These are phyloP conservation scores for Lates japonicus DNA, from an alignment of 2,797 vertebrate genomes.

Conservation along the genomic window DNA sequence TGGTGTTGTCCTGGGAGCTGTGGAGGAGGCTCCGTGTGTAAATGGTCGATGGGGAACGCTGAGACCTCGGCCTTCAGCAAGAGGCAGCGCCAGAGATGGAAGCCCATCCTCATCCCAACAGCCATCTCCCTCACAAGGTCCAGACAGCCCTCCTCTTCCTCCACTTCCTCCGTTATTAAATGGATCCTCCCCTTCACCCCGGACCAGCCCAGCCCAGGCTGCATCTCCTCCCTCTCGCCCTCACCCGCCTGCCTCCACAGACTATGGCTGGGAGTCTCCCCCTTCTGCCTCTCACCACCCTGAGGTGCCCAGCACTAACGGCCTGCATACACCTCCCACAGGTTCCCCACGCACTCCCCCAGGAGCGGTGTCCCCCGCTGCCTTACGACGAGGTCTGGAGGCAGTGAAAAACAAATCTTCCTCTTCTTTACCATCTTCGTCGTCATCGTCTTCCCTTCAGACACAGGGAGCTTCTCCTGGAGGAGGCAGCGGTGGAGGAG, in stretches of 20 bases:
- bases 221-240: slow-evolving; percentile 86
- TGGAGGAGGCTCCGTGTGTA: slow-evolving; percentile 95
- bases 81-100: slow-evolving; percentile 90
- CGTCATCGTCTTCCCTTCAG: slow-evolving; percentile 78
- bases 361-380: slow-evolving; percentile 92
- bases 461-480: slow-evolving; percentile 73
- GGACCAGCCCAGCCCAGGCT: slow-evolving; percentile 92
- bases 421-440: slow-evolving; percentile 76
- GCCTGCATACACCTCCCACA: slow-evolving; percentile 90
- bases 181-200: slow-evolving; percentile 90
- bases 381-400: slow-evolving; percentile 93
- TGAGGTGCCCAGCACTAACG: slow-evolving; percentile 91
- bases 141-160: slow-evolving; percentile 91
- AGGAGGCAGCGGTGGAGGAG: slow-evolving; percentile 57
- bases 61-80: slow-evolving; percentile 90
- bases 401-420: slow-evolving; percentile 92
- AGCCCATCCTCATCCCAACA: slow-evolving; percentile 93
- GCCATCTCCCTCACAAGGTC: slow-evolving; percentile 87
- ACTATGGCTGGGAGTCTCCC: slow-evolving; percentile 92
- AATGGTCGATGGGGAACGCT: slow-evolving; percentile 98
- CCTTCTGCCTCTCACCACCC: slow-evolving; percentile 68
- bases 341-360: slow-evolving; percentile 87
- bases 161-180: slow-evolving; percentile 88
- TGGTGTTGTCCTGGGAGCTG: slow-evolving; percentile 83
- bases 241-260: slow-evolving; percentile 83